Conservation (phyloP, 1,140 invertebrate species). For the Dreissena polymorpha region DNA sequence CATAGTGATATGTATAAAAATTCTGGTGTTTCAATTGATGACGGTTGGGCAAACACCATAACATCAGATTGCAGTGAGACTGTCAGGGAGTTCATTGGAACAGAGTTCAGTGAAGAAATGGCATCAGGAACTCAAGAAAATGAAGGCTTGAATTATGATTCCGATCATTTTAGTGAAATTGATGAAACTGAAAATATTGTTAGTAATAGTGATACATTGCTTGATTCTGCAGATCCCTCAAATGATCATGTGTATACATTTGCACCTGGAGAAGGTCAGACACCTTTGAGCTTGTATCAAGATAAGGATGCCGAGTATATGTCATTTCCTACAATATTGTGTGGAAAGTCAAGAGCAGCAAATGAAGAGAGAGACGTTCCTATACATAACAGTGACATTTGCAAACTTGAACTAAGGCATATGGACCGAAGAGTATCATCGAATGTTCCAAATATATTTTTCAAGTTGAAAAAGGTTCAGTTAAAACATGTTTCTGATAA, state of each 20-base stretch:
- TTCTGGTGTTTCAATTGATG: background rate
- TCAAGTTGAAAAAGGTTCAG: slow-evolving; percentile 62
- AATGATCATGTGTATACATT: slow-evolving; percentile 13
- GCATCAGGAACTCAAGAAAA: slow-evolving; percentile 9
- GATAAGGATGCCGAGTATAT: slow-evolving; percentile 29
- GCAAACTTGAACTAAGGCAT: slow-evolving; percentile 38
- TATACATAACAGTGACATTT: slow-evolving; percentile 42
- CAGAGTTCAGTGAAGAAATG: background rate
- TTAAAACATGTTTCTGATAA: slow-evolving; percentile 59
- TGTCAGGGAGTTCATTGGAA: background rate
- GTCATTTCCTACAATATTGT: slow-evolving; percentile 42
- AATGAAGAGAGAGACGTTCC: slow-evolving; percentile 29
- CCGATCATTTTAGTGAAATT: slow-evolving; percentile 34
- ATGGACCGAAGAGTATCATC: slow-evolving; percentile 41
- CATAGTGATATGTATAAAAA: background rate
- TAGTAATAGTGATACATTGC: slow-evolving; percentile 45
- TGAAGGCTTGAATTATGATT: slow-evolving; percentile 9
- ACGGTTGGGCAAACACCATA: background rate
- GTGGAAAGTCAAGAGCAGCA: slow-evolving; percentile 42
- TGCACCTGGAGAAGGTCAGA: slow-evolving; percentile 30
- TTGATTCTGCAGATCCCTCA: slow-evolving; percentile 19
- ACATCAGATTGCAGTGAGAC: background rate
- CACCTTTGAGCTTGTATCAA: slow-evolving; percentile 30
- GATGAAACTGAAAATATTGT: background rate
- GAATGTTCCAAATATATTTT: slow-evolving; percentile 55